Evolutionary conservation across 2,888 invertebrate species (phyloP).

Genomic region (Watsonalla binaria): DNA sequence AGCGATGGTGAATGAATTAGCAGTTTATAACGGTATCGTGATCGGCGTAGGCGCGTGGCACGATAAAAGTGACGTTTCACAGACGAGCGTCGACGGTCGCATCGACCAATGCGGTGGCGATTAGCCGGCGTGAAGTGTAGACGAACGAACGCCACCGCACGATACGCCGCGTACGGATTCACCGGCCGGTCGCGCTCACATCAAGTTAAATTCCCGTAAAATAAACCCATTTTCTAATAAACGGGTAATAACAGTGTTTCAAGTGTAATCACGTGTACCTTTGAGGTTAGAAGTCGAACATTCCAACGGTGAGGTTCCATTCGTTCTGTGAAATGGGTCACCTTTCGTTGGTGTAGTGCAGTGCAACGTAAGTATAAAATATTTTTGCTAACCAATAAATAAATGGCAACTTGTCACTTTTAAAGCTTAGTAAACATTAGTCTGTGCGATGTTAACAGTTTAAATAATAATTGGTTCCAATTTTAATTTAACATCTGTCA

Average conservation of each 20-base stretch:
- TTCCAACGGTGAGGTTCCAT: constrained; percentile 19
- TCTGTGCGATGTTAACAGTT: not conserved
- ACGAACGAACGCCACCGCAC: constrained; percentile 34
- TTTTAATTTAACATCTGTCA: not conserved
- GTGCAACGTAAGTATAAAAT: not conserved
- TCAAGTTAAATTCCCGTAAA: constrained; percentile 11
- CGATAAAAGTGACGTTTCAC: constrained; percentile 57
- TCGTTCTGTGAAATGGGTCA: constrained; percentile 33
- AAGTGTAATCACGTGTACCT: constrained; percentile 22
- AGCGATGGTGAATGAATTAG: constrained; percentile 20
- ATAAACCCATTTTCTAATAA: not conserved
- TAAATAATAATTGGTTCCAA: no score
- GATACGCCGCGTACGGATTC: constrained; percentile 19
- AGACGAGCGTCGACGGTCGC: constrained; percentile 31
- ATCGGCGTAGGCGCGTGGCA: constrained; percentile 57
- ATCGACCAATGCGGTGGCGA: constrained; percentile 32
- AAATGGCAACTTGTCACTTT: not conserved
- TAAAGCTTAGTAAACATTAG: not conserved
- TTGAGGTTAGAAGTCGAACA: constrained; percentile 37
- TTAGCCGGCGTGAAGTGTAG: constrained; percentile 21
- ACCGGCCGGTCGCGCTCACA: constrained; percentile 44
- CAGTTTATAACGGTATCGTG: constrained; percentile 11
- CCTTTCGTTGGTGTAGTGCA: not conserved
- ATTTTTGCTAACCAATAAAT: not conserved
- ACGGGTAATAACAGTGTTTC: not conserved